These are phyloP conservation scores for Laterallus jamaicensis DNA, from an alignment of 2,113 vertebrate genomes.

Conservation along the genomic window DNA sequence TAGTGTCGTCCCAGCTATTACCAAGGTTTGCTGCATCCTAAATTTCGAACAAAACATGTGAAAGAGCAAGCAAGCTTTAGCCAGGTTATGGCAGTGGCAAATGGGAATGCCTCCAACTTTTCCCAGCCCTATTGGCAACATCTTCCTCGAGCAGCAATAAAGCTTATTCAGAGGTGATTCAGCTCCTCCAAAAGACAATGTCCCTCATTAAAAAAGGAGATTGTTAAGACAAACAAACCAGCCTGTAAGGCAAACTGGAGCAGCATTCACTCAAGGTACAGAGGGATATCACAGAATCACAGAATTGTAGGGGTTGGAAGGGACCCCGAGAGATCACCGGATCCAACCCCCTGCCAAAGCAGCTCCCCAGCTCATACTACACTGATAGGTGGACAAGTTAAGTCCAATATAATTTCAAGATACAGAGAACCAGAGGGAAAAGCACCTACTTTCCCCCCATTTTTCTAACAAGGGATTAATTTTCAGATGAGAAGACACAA, in stretches of 20 bases:
- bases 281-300: not conserved
- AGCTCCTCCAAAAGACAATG: not conserved
- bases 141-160: not conserved
- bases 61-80: not conserved
- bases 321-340: too few species aligned
- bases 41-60: not conserved
- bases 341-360: too few species aligned
- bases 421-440: not conserved
- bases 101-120: not conserved
- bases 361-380: too few species aligned
- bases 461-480: not conserved
- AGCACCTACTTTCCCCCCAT: not conserved
- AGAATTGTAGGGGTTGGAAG: too few species aligned
- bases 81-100: not conserved
- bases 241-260: rapidly evolving
- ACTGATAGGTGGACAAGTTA: not conserved
- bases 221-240: not conserved
- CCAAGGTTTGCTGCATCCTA: not conserved
- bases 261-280: not conserved
- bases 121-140: not conserved
- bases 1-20: not conserved
- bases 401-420: not conserved
- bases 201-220: not conserved
- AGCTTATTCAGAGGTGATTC: not conserved
- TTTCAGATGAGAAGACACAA: not conserved